A percentile compares a stretch with the other conserved stretches of the same genome.
phyloP scores from a whole-genome alignment of 1,140 invertebrate species.

The Cryptotermes secundus region DNA sequence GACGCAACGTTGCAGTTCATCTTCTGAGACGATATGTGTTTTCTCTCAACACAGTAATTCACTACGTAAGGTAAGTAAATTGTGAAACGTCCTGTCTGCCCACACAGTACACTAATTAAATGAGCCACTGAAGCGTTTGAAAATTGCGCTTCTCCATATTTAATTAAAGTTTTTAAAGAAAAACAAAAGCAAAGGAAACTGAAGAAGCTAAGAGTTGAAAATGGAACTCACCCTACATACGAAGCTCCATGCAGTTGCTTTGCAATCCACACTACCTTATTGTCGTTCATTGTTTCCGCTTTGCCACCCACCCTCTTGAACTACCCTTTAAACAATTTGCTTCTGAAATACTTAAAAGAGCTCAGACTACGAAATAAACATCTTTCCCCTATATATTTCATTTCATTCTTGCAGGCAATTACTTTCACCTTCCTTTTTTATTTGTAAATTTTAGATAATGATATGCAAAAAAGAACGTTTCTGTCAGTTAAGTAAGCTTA shows the following conservation, averaged over 20 bases:
- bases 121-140: slow-evolving; percentile 29
- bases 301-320: background rate
- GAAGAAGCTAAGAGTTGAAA: background rate
- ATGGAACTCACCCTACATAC: background rate
- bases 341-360: slow-evolving; percentile 9
- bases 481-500: no score
- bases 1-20: no score
- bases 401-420: background rate
- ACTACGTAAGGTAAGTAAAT: no score
- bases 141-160: slow-evolving; percentile 34
- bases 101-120: slow-evolving; percentile 26
- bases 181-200: background rate
- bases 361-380: no score
- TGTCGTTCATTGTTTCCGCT: background rate
- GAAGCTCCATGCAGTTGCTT: background rate
- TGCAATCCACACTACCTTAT: background rate
- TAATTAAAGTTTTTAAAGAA: slow-evolving; percentile 34
- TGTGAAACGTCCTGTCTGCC: no score
- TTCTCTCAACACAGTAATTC: no score
- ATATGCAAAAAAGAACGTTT: no score
- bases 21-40: no score
- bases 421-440: background rate
- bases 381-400: background rate
- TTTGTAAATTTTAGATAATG: no score
- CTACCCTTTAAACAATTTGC: slow-evolving; percentile 8